Base-by-base conservation (phyloP, 2,113 vertebrate species). In the Amblyopsis rosae region DNA sequence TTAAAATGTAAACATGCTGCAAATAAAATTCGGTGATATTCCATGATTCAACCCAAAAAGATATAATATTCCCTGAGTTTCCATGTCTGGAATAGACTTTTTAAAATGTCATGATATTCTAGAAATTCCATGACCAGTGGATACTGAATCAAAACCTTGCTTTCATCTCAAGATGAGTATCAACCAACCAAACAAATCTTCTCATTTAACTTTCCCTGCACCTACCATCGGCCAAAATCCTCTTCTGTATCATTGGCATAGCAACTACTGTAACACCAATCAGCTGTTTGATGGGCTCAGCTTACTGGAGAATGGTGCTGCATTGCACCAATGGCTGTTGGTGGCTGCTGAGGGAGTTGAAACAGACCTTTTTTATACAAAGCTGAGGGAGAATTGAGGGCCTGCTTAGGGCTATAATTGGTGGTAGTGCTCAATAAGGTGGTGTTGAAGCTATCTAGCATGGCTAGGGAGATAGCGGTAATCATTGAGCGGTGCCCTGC, bases 211-310 rank as follows among this genome's bases (percentile, higher is more conserved):
- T 50, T 41, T 3, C 50, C 68, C 69, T n/a, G 16, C 4, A 69
- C 65, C 12, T 59, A 77, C 68, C 56, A 72, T 49, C 63, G 19
- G 75, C 77, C 81, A 59, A 57, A 59, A 1, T 77, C 62, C 73
- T 70, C 57, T 65, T 69, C 73, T 66, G 65, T 62, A 65, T 69
- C 64, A 16, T 60, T 57, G 0, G 0, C 82, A 70, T 17, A 70
- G 72, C 79, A 72, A 86, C 82, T 82, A 26, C 26, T 26, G 26
- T 26, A 70, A 57, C 85, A 73, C 78, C 70, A 72, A 83, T 84
- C 71, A 79, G 72, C 32, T 15, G 0, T 61, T 72, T 89, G 80
- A 85, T 75, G 80, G 83, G 69, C 83, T 76, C 45, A 0, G 1
- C 68, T 65, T n/a, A 47, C 63, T 8, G 9, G 63, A 53, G 15